Conservation (phyloP, 2,888 invertebrate genomes). For the Linyphia triangularis region DNA sequence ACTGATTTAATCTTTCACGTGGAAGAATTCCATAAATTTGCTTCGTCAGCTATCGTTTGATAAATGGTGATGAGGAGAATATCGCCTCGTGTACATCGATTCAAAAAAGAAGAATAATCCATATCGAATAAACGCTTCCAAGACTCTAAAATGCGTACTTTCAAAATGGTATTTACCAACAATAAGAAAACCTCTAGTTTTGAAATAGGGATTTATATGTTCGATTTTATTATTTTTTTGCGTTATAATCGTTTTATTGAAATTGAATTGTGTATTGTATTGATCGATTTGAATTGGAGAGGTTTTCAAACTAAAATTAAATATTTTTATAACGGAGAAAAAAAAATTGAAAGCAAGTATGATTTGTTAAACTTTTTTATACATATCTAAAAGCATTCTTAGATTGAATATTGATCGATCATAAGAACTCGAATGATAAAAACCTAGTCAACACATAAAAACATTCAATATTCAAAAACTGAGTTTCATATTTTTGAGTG, state of each 20-base stretch:
- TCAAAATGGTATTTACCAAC: neutral
- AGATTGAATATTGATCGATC: neutral
- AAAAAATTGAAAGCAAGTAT: neutral
- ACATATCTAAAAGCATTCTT: neutral
- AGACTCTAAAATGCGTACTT: neutral
- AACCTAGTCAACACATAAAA: too few species aligned
- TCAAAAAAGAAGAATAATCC: conserved; percentile 6
- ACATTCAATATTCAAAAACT: too few species aligned
- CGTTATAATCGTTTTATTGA: neutral
- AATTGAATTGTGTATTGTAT: neutral
- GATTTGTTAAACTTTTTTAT: neutral
- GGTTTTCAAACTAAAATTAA: neutral
- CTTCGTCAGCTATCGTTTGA: neutral
- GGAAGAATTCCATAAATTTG: neutral
- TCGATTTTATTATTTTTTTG: neutral
- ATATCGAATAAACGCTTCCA: neutral
- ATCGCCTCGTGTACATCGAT: conserved; percentile 22
- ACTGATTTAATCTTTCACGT: neutral
- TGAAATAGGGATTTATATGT: neutral
- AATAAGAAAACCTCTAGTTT: neutral
- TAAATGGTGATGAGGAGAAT: conserved; percentile 35
- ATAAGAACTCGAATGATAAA: too few species aligned
- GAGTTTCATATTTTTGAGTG: too few species aligned
- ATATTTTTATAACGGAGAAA: neutral
- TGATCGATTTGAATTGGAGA: neutral